Base-by-base conservation (phyloP, 2,113 vertebrate species). In the Colossoma macropomum region DNA sequence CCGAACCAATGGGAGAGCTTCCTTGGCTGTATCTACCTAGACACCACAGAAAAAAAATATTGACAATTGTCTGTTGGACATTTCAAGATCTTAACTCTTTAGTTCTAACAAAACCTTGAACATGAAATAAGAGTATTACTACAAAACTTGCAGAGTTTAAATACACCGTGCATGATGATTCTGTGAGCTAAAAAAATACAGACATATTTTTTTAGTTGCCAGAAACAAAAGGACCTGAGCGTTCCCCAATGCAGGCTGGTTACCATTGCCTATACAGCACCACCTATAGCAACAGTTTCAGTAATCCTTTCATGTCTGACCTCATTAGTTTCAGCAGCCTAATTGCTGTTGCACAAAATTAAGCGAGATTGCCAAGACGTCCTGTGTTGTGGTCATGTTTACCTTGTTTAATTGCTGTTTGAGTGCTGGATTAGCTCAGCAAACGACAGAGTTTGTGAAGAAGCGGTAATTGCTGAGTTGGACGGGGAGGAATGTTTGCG, bases 381-480 rank as follows among this genome's bases (percentile, higher is more conserved):
- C 70, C 52, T 59, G 60, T 19, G 17, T 48, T 8, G 0, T 5
- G 63, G 73, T 41, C 56, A 41, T 77, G 56, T 77, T 80, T 79
- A 77, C 77, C 56, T 23, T 75, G 27, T 9, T 34, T 48, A 72
- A 59, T 65, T 79, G 27, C 75, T 72, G 70, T 65, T 70, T 78
- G 66, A 56, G 60, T 65, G 59, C 16, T 25, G 70, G 75, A 82
- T 85, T 56, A 41, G 54, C 78, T 75, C 75, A 48, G 38, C 70
- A 75, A 66, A 48, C 75, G 11, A 12, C 25, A 1, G 68, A 25
- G 23, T 73, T 63, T 27, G 62, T 45, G 45, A 56, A 76, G 70
- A 73, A 21, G 71, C 21, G 25, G 70, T 83, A 85, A 83, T 85
- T 80, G 34, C 62, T 4, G 32, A 27, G 34, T 70, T 56, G 45